These are phyloP conservation scores for Chunga burmeisteri DNA, from an alignment of 2,113 vertebrate species.

Conservation along the genomic window DNA sequence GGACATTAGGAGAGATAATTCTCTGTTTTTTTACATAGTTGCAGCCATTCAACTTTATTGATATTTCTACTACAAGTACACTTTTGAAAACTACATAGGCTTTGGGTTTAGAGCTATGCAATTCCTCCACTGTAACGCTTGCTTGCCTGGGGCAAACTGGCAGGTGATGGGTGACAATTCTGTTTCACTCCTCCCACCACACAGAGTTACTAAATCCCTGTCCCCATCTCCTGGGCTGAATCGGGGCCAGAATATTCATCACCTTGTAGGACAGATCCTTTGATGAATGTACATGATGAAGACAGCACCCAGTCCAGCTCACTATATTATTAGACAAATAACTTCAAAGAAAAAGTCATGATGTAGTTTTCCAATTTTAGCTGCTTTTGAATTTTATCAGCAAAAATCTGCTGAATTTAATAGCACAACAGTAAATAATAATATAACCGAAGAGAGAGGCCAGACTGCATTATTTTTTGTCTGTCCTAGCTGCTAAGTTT, in stretches of 20 bases:
- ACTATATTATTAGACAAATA: neutral
- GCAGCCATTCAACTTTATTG: neutral
- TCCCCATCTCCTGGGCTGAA: neutral
- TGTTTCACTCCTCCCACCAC: neutral
- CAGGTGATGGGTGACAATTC: neutral
- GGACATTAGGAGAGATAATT: neutral
- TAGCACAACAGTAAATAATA: conserved; percentile 9
- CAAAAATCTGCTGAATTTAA: neutral
- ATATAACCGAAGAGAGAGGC: conserved; percentile 1
- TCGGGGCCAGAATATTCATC: neutral
- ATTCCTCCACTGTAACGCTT: neutral
- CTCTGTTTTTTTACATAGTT: neutral
- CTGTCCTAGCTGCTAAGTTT: conserved; percentile 6
- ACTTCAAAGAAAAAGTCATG: neutral
- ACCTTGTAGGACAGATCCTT: neutral
- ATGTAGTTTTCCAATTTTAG: neutral
- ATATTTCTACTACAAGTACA: neutral
- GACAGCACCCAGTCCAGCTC: neutral
- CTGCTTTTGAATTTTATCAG: neutral
- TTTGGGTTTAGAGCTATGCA: neutral
- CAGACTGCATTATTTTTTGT: conserved; percentile 5
- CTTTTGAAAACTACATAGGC: neutral
- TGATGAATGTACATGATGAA: neutral
- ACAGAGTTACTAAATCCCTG: neutral
- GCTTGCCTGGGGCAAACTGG: neutral